Evolutionary conservation across 2,888 invertebrate species (phyloP).

Genomic region (Uropetala carovei): DNA sequence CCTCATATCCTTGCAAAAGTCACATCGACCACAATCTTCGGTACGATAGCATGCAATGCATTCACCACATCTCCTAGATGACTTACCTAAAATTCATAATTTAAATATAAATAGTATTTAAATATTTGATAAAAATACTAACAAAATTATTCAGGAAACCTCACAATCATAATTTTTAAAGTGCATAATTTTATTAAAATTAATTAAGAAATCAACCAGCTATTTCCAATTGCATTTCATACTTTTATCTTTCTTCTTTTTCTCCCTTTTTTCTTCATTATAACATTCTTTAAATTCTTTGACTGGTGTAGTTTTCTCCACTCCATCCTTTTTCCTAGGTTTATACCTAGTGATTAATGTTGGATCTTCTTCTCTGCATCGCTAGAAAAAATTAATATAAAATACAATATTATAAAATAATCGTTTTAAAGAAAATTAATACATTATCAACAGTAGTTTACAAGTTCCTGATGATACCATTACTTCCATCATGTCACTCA

Average conservation of each 20-base stretch:
- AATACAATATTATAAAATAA: too few relatives aligned
- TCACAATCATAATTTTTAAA: too few relatives aligned
- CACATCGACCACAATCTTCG: constrained; percentile 85
- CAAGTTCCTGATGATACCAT: background rate
- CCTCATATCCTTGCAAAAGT: constrained; percentile 79
- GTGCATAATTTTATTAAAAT: too few relatives aligned
- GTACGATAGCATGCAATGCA: constrained; percentile 85
- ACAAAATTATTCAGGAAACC: background rate
- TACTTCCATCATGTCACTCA: background rate
- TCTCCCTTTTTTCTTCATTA: constrained; percentile 69
- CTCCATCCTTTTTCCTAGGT: constrained; percentile 71
- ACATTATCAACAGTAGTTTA: too few relatives aligned
- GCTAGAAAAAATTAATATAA: constrained; percentile 71
- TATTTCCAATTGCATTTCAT: constrained; percentile 40
- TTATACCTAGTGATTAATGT: constrained; percentile 78
- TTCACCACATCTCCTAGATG: constrained; percentile 82
- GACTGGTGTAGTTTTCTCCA: constrained; percentile 71
- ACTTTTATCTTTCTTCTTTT: constrained; percentile 71
- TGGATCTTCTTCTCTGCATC: constrained; percentile 90
- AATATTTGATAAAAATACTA: background rate
- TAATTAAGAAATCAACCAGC: too few relatives aligned
- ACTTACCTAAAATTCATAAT: constrained; percentile 29
- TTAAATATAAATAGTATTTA: background rate
- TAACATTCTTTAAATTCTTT: constrained; percentile 71
- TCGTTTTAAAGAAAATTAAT: background rate